Percentiles rank a stretch among this genome's conserved stretches.
Evolutionary conservation across 2,888 invertebrate species (phyloP).

Genomic region (Ephialtes manifestator): DNA sequence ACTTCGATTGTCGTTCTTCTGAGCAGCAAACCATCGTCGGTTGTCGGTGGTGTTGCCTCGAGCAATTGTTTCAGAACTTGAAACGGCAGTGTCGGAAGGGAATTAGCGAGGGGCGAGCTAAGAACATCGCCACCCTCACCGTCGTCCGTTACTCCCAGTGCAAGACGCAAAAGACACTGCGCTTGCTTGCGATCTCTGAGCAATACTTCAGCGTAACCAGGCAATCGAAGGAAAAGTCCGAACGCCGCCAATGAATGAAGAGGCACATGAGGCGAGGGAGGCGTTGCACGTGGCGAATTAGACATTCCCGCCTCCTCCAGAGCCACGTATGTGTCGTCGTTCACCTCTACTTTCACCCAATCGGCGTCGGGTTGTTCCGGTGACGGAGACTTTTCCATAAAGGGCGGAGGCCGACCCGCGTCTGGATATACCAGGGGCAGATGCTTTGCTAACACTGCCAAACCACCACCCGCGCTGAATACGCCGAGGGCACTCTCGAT

Average conservation of each 20-base stretch:
- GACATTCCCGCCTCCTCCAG: conserved; percentile 87
- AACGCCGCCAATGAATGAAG: conserved; percentile 97
- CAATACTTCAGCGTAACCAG: conserved; percentile 96
- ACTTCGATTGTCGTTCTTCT: conserved; percentile 93
- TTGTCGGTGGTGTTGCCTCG: conserved; percentile 91
- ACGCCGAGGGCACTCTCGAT: conserved; percentile 91
- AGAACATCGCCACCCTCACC: conserved; percentile 95
- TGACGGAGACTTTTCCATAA: conserved; percentile 88
- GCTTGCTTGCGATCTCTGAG: conserved; percentile 94
- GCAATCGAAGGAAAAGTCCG: conserved; percentile 94
- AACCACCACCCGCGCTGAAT: conserved; percentile 95
- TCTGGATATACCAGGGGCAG: conserved; percentile 96
- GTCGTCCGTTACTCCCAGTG: conserved; percentile 96
- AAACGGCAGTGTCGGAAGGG: conserved; percentile 92
- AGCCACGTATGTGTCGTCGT: conserved; percentile 89
- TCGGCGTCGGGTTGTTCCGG: conserved; percentile 87
- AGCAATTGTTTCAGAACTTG: conserved; percentile 92
- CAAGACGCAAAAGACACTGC: conserved; percentile 93
- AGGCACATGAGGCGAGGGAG: conserved; percentile 90
- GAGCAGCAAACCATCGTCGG: conserved; percentile 92
- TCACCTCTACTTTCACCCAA: conserved; percentile 89
- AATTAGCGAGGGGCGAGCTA: conserved; percentile 89
- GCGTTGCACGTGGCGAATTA: conserved; percentile 86
- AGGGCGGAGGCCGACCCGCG: conserved; percentile 87
- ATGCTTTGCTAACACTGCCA: conserved; percentile 95